These are phyloP conservation scores for Formica aserva DNA, from an alignment of 2,888 invertebrate species.

Conservation along the genomic window DNA sequence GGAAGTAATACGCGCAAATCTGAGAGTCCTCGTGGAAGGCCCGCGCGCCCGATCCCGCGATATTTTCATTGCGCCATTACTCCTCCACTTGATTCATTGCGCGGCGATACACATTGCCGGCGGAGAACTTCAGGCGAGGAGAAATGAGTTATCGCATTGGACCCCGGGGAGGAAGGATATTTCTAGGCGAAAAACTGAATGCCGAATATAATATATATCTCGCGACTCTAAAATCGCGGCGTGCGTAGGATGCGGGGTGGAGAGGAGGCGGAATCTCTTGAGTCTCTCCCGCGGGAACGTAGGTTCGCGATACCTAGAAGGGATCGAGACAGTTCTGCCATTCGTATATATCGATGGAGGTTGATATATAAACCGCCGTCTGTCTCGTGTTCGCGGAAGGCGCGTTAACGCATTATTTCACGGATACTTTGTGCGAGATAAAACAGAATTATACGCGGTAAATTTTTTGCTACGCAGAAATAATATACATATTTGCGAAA, in stretches of 20 bases:
- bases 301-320: slow-evolving; percentile 63
- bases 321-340: slow-evolving; percentile 63
- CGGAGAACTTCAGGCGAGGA: slow-evolving; percentile 51
- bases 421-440: neutral
- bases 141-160: slow-evolving; percentile 75
- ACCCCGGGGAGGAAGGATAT: slow-evolving; percentile 74
- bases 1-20: slow-evolving; percentile 11
- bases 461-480: neutral
- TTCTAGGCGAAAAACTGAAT: slow-evolving; percentile 73
- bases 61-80: slow-evolving; percentile 37
- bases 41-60: neutral
- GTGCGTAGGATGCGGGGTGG: slow-evolving; percentile 55
- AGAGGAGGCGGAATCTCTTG: slow-evolving; percentile 68
- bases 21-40: neutral
- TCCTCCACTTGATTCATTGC: slow-evolving; percentile 59
- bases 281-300: slow-evolving; percentile 61
- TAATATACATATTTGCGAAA: neutral
- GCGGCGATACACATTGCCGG: slow-evolving; percentile 40
- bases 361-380: slow-evolving; percentile 49
- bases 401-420: slow-evolving; percentile 22
- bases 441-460: neutral
- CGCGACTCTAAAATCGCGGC: slow-evolving; percentile 65
- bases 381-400: neutral
- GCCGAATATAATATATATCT: slow-evolving; percentile 73
- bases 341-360: slow-evolving; percentile 54